Percentiles rank a stretch among this genome's conserved stretches.
These are phyloP conservation scores for Trachythela sp. DNA, from an alignment of 64 coral and sea anemone genomes.

Conservation along the genomic window DNA sequence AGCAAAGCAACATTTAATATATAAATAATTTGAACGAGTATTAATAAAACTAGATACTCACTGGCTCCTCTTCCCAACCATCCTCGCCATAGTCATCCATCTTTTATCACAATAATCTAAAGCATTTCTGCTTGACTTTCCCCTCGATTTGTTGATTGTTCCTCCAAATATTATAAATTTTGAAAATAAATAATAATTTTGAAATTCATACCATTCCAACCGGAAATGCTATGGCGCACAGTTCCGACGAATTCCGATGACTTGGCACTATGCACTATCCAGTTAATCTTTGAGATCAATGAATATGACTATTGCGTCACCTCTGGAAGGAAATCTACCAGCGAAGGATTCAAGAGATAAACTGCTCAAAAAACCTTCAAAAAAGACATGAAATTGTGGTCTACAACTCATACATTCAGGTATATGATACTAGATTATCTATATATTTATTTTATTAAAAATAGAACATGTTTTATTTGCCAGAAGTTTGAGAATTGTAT, in stretches of 20 bases:
- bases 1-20: neutral
- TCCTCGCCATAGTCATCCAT: constrained; percentile 99
- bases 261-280: too few relatives aligned
- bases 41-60: constrained; percentile 39
- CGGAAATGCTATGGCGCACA: too few relatives aligned
- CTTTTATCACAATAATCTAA: neutral
- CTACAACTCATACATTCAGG: constrained; percentile 6
- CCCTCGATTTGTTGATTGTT: neutral
- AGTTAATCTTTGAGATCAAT: too few relatives aligned
- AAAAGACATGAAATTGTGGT: constrained; percentile 20
- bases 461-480: neutral
- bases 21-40: neutral
- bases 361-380: neutral
- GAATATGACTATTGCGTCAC: too few relatives aligned
- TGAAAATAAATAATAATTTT: too few relatives aligned
- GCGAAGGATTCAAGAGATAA: too few relatives aligned
- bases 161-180: too few relatives aligned
- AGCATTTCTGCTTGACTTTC: neutral
- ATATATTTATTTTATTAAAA: neutral
- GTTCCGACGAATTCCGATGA: too few relatives aligned
- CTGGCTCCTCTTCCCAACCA: constrained; percentile 90
- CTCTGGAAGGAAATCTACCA: neutral
- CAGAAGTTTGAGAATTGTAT: neutral
- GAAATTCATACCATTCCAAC: too few relatives aligned
- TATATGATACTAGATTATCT: neutral